Base-by-base conservation (phyloP, 2,888 invertebrate genomes). In the Dicranocentrus wangi region DNA sequence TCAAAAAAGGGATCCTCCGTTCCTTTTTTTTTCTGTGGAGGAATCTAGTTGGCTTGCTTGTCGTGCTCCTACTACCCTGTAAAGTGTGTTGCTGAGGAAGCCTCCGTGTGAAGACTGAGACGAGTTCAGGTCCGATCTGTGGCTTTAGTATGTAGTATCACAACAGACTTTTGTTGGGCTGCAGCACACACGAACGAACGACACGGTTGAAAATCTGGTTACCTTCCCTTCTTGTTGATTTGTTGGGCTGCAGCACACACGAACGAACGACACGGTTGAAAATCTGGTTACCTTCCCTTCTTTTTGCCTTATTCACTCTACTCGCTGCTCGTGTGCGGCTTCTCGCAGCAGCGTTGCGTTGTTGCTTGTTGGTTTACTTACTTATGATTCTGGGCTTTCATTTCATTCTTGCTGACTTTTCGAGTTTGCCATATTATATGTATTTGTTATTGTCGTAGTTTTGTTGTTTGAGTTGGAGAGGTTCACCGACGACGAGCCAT, bases 111-210 rank as follows among this genome's bases (percentile, higher is more conserved):
- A 75, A 66, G 75, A 75, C 75, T 75, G 75, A 75, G 42, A 8
- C 23, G 60, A 65, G 21, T 7, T 42, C 7, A 42, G 13, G 15
- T 1, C 28, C 68, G 76, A 66, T 76, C 66, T 32, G 66, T 32
- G 68, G 60, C 76, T 76, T 76, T 73, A 68, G 58, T 66, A 68
- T 76, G 66, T 73, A 68, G 58, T 66, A 68, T 68, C 39, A 73
- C 32, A 53, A 65, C 32, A 55, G 17, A 28, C n/a, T n/a, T n/a
- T n/a, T n/a, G n/a, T n/a, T n/a, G n/a, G n/a, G n/a, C n/a, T n/a
- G n/a, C n/a, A n/a, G n/a, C n/a, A n/a, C n/a, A 53, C 23, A 69
- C 19, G n/a, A 25, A 32, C 55, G 10, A 51, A 58, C 25, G 58
- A 28, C 25, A 58, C 58, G 58, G 28, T 39, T 39, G 39, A 47